Evolutionary conservation across 1,140 invertebrate species (phyloP).

Genomic region (Pseudomyrmex sp.): DNA sequence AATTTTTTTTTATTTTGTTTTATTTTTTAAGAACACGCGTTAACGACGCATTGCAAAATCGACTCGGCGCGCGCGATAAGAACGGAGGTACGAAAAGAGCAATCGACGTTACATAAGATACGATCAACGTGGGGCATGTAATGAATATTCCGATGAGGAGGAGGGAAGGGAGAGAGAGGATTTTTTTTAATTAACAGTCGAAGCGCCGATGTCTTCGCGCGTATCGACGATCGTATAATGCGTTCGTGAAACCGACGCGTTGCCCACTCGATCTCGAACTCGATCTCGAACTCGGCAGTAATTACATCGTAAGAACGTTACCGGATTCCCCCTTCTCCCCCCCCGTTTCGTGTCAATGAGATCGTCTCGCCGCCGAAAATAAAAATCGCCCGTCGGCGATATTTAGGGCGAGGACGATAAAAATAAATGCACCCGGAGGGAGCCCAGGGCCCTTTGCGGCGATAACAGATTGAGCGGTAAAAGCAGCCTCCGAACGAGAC

Average conservation of each 20-base stretch:
- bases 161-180: background rate
- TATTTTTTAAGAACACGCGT: background rate
- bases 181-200: constrained; percentile 41
- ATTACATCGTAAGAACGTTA: constrained; percentile 63
- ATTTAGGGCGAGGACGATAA: constrained; percentile 66
- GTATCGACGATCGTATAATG: constrained; percentile 36
- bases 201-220: constrained; percentile 26
- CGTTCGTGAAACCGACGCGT: background rate
- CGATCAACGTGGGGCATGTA: background rate
- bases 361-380: constrained; percentile 65
- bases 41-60: constrained; percentile 17
- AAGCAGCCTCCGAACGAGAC: background rate
- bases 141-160: constrained; percentile 32
- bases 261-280: background rate
- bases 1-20: too few species aligned
- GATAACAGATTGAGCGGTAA: constrained; percentile 64
- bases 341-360: constrained; percentile 61
- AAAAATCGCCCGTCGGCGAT: constrained; percentile 56
- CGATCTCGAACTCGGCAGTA: constrained; percentile 33
- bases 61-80: background rate
- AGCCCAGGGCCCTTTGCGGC: constrained; percentile 43
- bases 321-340: background rate
- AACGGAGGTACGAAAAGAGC: constrained; percentile 24
- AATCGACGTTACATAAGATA: constrained; percentile 39
- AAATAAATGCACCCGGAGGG: constrained; percentile 66